These are phyloP conservation scores for Enteromius unitaeniatus DNA, from an alignment of 2,797 vertebrate genomes.

Conservation along the genomic window DNA sequence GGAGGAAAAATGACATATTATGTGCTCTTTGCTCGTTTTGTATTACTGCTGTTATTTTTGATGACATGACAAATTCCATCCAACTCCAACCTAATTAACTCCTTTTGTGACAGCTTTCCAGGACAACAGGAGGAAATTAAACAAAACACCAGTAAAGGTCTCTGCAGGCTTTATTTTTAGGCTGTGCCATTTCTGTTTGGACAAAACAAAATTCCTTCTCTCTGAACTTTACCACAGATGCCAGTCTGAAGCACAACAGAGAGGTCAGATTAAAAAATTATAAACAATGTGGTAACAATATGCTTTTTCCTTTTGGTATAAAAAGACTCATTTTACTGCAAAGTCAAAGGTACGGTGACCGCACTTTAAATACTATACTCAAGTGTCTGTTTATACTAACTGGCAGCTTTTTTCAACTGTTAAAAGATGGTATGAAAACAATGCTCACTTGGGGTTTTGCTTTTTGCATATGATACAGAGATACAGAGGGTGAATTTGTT, in stretches of 20 bases:
- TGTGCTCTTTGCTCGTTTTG: background rate
- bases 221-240: conserved; percentile 58
- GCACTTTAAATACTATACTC: conserved; percentile 65
- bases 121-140: conserved; percentile 36
- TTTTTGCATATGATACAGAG: background rate
- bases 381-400: conserved; percentile 61
- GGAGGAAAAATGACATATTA: background rate
- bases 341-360: conserved; percentile 56
- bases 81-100: conserved; percentile 40
- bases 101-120: conserved; percentile 25
- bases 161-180: conserved; percentile 41
- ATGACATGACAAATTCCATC: conserved; percentile 30
- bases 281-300: conserved; percentile 54
- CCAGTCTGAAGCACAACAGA: conserved; percentile 41
- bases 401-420: conserved; percentile 54
- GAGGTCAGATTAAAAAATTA: conserved; percentile 51
- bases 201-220: conserved; percentile 50
- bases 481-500: background rate
- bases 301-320: conserved; percentile 58
- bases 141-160: conserved; percentile 49
- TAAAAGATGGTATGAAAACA: conserved; percentile 66
- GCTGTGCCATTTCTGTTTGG: conserved; percentile 55
- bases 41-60: conserved; percentile 37
- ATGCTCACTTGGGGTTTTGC: conserved; percentile 42
- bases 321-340: conserved; percentile 53